Conservation (phyloP, 2,888 invertebrate species). For the Acanthosepion lycidas region DNA sequence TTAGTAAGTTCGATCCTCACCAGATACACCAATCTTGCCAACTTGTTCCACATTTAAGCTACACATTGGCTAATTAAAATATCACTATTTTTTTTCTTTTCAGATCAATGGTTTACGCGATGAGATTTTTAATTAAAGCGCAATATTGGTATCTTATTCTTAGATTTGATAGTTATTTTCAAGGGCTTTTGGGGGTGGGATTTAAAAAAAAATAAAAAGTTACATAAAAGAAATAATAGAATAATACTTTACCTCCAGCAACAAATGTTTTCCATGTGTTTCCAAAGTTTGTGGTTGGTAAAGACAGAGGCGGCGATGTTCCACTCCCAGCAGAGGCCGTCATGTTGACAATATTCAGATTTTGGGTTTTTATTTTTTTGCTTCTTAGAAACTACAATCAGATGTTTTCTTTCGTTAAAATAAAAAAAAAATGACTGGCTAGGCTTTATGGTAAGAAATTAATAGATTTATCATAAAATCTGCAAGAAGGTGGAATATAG, state of each 20-base stretch:
- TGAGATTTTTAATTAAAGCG: no score
- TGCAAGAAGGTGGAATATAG: neutral
- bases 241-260: conserved; percentile 59
- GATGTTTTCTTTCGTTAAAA: neutral
- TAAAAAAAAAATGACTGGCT: neutral
- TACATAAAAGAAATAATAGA: neutral
- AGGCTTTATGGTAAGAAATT: neutral
- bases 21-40: no score
- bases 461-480: neutral
- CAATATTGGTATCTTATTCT: no score
- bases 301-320: neutral
- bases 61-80: no score
- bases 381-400: no score
- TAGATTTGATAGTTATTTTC: no score
- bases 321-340: conserved; percentile 43
- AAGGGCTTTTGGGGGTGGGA: no score
- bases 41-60: no score
- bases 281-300: conserved; percentile 49
- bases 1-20: no score
- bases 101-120: no score
- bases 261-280: conserved; percentile 58
- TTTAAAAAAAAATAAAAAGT: no score
- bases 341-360: neutral
- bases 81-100: no score
- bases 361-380: neutral